Evolutionary conservation across 2,888 invertebrate species (phyloP).

Genomic region (Oithona nana): DNA sequence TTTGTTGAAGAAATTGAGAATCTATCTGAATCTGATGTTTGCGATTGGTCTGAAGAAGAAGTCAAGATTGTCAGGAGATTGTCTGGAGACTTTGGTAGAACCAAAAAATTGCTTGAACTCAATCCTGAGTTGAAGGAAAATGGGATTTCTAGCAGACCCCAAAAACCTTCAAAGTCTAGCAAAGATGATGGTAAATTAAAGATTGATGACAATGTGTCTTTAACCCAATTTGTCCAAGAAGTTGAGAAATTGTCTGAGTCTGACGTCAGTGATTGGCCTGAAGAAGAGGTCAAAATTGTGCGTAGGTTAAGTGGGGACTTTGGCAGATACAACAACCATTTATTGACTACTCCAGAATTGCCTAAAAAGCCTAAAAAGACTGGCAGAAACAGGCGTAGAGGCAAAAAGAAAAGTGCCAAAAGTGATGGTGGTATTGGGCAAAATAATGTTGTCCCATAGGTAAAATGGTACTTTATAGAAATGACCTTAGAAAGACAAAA

Average conservation of each 20-base stretch:
- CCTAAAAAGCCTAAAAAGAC: no score
- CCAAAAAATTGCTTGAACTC: not conserved
- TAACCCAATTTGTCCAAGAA: not conserved
- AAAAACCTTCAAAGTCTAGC: no score
- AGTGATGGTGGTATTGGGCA: no score
- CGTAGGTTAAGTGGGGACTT: not conserved
- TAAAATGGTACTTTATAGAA: no score
- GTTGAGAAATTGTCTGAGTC: not conserved
- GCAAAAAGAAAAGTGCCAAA: no score
- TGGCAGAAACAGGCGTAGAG: no score
- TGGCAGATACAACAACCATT: not conserved
- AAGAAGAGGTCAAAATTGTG: not conserved
- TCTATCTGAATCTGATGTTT: not conserved
- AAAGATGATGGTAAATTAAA: no score
- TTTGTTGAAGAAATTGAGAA: not conserved
- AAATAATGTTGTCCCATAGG: no score
- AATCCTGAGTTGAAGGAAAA: no score
- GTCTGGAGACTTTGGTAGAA: not conserved
- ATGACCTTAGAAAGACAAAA: no score
- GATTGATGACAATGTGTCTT: not conserved
- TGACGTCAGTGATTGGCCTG: not conserved
- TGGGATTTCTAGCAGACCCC: no score
- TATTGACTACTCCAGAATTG: no score
- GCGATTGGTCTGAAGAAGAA: not conserved
- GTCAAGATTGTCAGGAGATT: not conserved